Base-by-base conservation (phyloP, 53 echinoderm and acorn worm species). In the Crossaster papposus region DNA sequence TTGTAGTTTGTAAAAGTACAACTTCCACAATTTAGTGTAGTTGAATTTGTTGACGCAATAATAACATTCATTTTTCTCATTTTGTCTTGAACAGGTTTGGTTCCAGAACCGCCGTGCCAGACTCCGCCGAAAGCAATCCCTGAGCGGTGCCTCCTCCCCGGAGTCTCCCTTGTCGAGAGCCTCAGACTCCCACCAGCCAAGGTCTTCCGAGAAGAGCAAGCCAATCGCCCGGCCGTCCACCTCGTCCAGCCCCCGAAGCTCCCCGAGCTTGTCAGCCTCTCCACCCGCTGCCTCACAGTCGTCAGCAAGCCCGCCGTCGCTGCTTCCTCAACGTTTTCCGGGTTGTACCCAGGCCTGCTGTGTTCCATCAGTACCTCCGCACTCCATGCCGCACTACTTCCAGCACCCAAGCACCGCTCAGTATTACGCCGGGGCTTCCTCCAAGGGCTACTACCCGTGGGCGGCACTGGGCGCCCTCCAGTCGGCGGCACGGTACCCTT, bases 21-120 rank as follows among this genome's bases (percentile, higher is more conserved):
- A 8, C 58, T 33, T 51, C 51, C 52, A 78, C 7, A 14, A 20
- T n/a, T 52, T 78, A 3, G 5, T 78, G 7, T 28, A 44, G n/a
- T 78, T 52, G 20, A 12, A 0, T 51, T 51, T 18, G 24, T 18
- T 52, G 30, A 13, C 44, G 22, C n/a, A 20, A 7, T 78, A 30
- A 5, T 22, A n/a, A n/a, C 32, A 53, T 54, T 63, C 28, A 77
- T 28, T 44, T 44, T 0, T 44, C 44, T 44, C 35, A 2, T 51
- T 30, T 30, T 85, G 30, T 62, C 18, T 87, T 15, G 23, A 78
- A 2, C 89, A 99, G 99, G 99, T 99, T 20, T 99, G 99, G 99
- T 99, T 99, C 82, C 99, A 99, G 72, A 99, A 99, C 90, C 94
- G 96, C 34, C 96, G 99, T 64, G 99, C 99, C 13, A 75, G 76